Conservation (phyloP, 2,888 invertebrate genomes). For the Leptopterna dolabrata region DNA sequence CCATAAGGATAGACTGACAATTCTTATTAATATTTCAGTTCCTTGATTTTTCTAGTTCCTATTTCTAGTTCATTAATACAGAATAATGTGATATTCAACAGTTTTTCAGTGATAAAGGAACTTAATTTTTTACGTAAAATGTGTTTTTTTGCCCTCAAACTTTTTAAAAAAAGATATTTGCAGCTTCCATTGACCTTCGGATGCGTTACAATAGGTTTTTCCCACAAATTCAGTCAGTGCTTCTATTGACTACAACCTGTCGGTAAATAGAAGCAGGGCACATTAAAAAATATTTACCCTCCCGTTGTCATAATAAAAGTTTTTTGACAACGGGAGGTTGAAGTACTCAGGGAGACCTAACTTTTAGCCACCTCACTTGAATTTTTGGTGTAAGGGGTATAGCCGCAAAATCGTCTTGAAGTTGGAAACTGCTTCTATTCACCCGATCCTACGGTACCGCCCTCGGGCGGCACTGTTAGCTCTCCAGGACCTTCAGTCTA, state of each 20-base stretch:
- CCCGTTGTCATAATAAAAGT: not conserved
- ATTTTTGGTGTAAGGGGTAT: not conserved
- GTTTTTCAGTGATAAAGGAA: no score
- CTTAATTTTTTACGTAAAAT: no score
- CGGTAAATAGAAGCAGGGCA: not conserved
- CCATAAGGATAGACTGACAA: no score
- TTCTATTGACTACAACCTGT: not conserved
- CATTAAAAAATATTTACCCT: not conserved
- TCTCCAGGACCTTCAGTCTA: no score
- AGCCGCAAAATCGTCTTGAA: not conserved
- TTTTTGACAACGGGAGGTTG: not conserved
- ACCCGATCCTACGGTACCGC: not conserved
- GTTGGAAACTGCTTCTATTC: constrained; percentile 5
- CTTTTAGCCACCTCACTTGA: not conserved
- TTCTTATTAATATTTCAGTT: no score
- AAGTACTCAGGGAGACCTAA: not conserved
- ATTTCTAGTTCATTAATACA: no score
- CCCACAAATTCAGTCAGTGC: not conserved
- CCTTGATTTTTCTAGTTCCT: no score
- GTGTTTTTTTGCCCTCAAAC: no score
- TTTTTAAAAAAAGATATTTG: not conserved
- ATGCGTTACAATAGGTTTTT: not conserved
- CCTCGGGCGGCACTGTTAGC: no score
- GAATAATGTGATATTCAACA: no score
- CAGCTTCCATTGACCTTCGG: not conserved